These are phyloP conservation scores for Trichogramma dendrolimi DNA, from an alignment of 2,888 invertebrate species.

Conservation along the genomic window DNA sequence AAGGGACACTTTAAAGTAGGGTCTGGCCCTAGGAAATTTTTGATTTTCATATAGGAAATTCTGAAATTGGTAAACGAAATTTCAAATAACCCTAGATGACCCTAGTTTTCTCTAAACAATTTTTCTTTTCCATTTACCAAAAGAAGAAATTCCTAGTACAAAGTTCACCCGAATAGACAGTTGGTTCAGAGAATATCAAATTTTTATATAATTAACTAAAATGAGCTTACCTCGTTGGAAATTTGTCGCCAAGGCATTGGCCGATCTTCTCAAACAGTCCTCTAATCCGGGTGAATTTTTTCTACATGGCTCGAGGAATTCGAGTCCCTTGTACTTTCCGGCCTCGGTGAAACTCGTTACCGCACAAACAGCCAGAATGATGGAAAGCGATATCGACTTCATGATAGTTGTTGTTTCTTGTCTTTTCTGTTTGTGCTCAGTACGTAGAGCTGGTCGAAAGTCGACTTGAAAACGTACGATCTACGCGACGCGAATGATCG, in stretches of 20 bases:
- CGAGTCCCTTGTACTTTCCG: slow-evolving; percentile 46
- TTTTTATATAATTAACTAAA: too few species aligned
- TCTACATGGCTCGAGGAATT: slow-evolving; percentile 74
- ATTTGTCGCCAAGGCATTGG: slow-evolving; percentile 69
- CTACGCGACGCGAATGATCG: slow-evolving; percentile 45
- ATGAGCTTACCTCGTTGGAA: slow-evolving; percentile 64
- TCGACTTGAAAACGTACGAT: slow-evolving; percentile 31
- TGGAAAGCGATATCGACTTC: slow-evolving; percentile 8
- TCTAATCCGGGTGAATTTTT: slow-evolving; percentile 68
- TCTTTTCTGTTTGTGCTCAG: not conserved
- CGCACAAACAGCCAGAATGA: not conserved
- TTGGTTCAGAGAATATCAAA: too few species aligned
- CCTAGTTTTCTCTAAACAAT: too few species aligned
- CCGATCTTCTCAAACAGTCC: slow-evolving; percentile 68
- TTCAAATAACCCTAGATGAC: too few species aligned
- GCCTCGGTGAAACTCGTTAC: slow-evolving; percentile 31
- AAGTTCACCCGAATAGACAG: too few species aligned
- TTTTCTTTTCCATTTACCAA: too few species aligned
- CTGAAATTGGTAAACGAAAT: too few species aligned
- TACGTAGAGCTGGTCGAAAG: too few species aligned
- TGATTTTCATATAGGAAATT: too few species aligned
- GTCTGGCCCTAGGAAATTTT: too few species aligned
- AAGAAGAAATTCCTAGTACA: too few species aligned
- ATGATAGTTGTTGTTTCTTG: slow-evolving; percentile 6
- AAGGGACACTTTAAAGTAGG: too few species aligned